Evolutionary conservation across 2,797 vertebrate genomes (phyloP).

Genomic region (Meda fulgida): DNA sequence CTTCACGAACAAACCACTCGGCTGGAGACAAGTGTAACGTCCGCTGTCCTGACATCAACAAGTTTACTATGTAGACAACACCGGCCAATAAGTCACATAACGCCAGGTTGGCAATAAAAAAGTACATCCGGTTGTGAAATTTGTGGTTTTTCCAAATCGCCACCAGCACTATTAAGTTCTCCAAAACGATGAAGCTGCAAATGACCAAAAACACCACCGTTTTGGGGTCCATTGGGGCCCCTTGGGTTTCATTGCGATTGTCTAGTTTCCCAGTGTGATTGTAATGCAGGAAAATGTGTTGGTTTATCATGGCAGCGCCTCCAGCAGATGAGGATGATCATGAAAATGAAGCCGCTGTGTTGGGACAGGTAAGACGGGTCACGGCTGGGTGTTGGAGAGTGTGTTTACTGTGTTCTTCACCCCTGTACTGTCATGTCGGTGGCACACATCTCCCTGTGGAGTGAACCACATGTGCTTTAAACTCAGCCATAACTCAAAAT

Average conservation of each 20-base stretch:
- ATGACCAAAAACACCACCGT: constrained; percentile 82
- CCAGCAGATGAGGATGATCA: constrained; percentile 23
- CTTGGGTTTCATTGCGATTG: constrained; percentile 67
- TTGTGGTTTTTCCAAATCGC: constrained; percentile 94
- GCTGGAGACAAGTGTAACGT: constrained; percentile 85
- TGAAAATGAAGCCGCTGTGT: background rate
- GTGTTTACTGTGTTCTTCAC: background rate
- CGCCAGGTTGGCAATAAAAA: constrained; percentile 95
- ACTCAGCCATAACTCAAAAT: background rate
- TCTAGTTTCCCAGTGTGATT: constrained; percentile 89
- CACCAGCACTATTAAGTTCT: constrained; percentile 92
- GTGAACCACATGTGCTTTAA: background rate
- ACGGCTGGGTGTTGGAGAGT: background rate
- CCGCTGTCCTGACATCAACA: constrained; percentile 90
- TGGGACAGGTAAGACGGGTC: background rate
- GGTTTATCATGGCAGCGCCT: constrained; percentile 61
- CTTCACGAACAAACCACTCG: constrained; percentile 92
- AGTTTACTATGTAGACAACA: constrained; percentile 88
- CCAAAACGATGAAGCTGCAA: constrained; percentile 90
- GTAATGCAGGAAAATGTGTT: constrained; percentile 81
- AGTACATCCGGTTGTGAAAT: constrained; percentile 98
- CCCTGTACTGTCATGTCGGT: background rate
- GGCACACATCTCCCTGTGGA: constrained; percentile 32
- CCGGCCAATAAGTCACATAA: constrained; percentile 93
- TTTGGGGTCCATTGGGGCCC: constrained; percentile 67